Base-by-base conservation (phyloP, 37 sponge, comb jelly and placozoan genomes). In the Spongilla lacustris region DNA sequence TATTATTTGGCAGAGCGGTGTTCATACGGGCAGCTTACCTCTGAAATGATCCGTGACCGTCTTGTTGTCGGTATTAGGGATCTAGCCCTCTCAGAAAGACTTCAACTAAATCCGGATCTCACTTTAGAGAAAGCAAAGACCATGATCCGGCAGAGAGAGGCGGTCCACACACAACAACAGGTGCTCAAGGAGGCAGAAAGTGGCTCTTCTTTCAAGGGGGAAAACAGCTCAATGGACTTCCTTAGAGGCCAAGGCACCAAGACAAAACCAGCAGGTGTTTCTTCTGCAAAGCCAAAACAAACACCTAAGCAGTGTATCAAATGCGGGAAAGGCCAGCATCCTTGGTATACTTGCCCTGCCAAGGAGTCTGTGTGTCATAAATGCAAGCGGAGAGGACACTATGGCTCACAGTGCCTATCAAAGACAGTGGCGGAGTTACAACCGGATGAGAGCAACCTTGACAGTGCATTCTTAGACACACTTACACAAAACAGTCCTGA, bases 381-480 rank as follows among this genome's bases (percentile, higher is more conserved):
- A 24, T 85, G 79, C 71, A 77, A 85, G 28, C 77, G 68, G 68
- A 67, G 41, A 68, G 86, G 86, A 24, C 79, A 85, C 71, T 85
- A 35, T 35, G 25, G 46, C 17, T 10, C 78, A 29, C 74, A 49
- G 73, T 85, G 86, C 71, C 50, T 85, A 22, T 67, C 84, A 5
- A 71, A 83, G 73, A 49, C 83, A 26, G 83, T 83, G 4, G 80
- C 67, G 14, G 21, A 26, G 67, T 29, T 73, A 21, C 21, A 35
- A 35, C 25, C 36, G 26, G 26, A 35, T 46, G 66, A 49, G 66
- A 23, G 21, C 22, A 27, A 80, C 30, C 29, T 27, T 38, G 83
- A 83, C 68, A 29, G 28, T 67, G 80, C 80, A 22, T 83, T 46
- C 33, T 66, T 71, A 38, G 67, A 83, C 83, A 83, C 28, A 19